These are phyloP conservation scores for Ophthalmolycus amberensis DNA, from an alignment of 2,113 vertebrate genomes.

Conservation along the genomic window DNA sequence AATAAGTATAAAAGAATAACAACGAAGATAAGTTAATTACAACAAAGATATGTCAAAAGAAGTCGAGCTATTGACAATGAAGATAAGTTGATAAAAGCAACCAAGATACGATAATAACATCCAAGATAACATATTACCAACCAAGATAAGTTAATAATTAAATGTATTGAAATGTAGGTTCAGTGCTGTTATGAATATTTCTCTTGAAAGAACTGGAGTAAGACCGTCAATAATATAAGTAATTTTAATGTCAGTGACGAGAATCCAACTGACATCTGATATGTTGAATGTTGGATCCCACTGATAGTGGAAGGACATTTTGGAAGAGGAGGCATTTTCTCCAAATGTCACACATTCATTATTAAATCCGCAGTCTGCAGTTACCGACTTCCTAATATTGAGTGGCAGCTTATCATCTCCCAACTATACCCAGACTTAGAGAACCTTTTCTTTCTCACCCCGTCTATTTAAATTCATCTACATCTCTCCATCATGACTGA, in stretches of 20 bases:
- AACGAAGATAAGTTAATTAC: neutral
- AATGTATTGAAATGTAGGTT: constrained; percentile 1
- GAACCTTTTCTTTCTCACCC: neutral
- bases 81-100: neutral
- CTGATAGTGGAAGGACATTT: constrained; percentile 36
- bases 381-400: constrained; percentile 29
- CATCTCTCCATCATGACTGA: neutral
- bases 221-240: neutral
- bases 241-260: constrained; percentile 8
- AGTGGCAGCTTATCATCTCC: constrained; percentile 49
- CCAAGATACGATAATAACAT: neutral
- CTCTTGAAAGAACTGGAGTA: too few relatives aligned
- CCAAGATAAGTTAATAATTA: neutral
- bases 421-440: constrained; percentile 24
- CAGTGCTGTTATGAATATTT: neutral
- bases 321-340: constrained; percentile 46
- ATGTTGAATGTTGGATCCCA: constrained; percentile 18
- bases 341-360: constrained; percentile 59
- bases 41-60: neutral
- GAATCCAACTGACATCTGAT: constrained; percentile 24
- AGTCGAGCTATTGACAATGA: neutral
- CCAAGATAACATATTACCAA: neutral
- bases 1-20: neutral
- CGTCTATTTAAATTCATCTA: neutral
- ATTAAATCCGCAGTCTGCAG: constrained; percentile 33